These are phyloP conservation scores for Syngnathus scovelli DNA, from an alignment of 2,113 vertebrate genomes.

Conservation along the genomic window DNA sequence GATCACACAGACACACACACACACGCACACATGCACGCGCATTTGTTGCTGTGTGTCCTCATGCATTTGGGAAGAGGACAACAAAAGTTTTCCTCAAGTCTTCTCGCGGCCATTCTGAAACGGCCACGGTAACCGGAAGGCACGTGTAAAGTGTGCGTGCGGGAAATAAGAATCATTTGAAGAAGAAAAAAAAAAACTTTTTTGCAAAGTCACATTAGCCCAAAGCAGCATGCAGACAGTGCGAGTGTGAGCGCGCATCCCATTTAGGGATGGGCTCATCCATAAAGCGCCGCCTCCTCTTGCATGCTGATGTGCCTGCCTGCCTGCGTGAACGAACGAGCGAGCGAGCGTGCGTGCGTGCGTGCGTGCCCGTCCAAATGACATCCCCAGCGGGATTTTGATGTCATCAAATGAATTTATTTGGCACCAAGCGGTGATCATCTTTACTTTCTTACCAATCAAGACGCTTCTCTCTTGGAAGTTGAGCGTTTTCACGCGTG, in stretches of 20 bases:
- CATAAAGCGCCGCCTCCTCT: neutral
- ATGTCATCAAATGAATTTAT: conserved; percentile 35
- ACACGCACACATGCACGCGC: no score
- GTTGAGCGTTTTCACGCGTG: no score
- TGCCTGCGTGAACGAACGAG: neutral
- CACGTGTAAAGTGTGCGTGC: conserved; percentile 15
- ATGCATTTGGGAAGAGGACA: conserved; percentile 22
- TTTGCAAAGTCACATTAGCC: conserved; percentile 8
- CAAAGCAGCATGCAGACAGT: neutral
- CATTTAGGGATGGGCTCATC: conserved; percentile 1
- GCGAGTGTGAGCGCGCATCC: neutral
- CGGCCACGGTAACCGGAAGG: conserved; percentile 1
- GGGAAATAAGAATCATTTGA: neutral
- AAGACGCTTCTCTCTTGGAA: no score
- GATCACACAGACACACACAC: neutral
- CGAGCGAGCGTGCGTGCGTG: neutral
- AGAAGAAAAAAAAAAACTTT: neutral
- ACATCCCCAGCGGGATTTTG: conserved; percentile 29
- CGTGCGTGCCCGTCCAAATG: neutral
- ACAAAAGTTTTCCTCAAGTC: conserved; percentile 8
- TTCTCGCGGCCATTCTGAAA: neutral
- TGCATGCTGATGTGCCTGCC: conserved; percentile 12
- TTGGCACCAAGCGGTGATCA: conserved; percentile 29
- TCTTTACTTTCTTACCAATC: neutral
- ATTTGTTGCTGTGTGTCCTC: neutral